phyloP scores from a whole-genome alignment of 2,113 vertebrate species.

The Opisthocomus hoazin region DNA sequence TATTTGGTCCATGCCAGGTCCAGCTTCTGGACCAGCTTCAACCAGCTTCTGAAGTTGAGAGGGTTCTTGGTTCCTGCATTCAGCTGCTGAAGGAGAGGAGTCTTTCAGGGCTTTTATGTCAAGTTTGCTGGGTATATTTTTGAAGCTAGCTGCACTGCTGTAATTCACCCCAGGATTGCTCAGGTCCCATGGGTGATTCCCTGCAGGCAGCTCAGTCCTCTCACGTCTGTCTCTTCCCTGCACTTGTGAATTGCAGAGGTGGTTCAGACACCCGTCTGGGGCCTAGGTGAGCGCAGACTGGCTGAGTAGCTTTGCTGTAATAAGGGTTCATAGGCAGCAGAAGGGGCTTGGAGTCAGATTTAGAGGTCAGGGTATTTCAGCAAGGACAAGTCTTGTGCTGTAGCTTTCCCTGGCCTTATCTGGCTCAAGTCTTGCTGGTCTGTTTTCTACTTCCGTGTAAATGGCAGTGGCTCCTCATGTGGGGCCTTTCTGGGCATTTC shows the following conservation, averaged over 20 bases:
- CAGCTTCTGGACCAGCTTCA: background rate
- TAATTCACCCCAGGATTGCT: background rate
- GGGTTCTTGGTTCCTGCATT: background rate
- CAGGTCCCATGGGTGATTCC: background rate
- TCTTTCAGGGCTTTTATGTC: background rate
- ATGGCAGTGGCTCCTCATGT: background rate
- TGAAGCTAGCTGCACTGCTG: background rate
- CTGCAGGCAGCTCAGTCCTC: background rate
- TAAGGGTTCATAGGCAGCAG: background rate
- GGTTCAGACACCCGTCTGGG: background rate
- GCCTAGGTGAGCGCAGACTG: background rate
- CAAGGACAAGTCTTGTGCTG: background rate
- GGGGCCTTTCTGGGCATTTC: background rate
- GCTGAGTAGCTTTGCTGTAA: background rate
- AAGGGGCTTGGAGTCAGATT: background rate
- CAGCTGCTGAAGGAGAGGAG: background rate
- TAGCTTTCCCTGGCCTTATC: fast-evolving
- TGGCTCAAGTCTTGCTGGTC: background rate
- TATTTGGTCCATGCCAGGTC: background rate
- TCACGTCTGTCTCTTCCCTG: background rate
- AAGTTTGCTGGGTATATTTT: background rate
- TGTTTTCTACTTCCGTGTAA: background rate
- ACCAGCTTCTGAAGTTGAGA: background rate
- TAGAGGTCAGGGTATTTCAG: background rate
- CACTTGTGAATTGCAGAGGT: background rate